Evolutionary conservation across 2,113 vertebrate genomes (phyloP).

Genomic region (Oryzias curvinotus): DNA sequence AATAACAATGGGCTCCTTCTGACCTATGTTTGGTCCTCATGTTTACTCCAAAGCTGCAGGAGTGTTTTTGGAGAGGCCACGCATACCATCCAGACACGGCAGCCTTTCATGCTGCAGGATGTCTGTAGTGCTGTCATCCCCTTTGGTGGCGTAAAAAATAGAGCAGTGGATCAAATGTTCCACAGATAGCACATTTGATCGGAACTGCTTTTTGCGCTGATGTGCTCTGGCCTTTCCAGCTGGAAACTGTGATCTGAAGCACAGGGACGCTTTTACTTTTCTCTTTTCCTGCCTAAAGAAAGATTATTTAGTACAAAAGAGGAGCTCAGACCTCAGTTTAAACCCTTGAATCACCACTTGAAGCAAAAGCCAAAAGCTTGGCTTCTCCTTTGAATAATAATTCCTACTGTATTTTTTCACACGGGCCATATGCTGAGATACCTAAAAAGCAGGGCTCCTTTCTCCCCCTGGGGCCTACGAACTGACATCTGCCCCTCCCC

Average conservation of each 20-base stretch:
- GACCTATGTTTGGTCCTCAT: conserved; percentile 15
- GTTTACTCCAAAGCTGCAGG: conserved; percentile 21
- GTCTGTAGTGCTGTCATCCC: conserved; percentile 42
- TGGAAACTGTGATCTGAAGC: no score
- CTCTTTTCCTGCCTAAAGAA: no score
- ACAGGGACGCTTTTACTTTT: no score
- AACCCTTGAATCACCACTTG: no score
- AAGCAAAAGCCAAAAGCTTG: no score
- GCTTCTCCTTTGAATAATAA: conserved; percentile 16
- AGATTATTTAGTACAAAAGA: no score
- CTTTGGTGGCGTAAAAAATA: conserved; percentile 66
- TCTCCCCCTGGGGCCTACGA: conserved; percentile 15
- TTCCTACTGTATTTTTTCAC: conserved; percentile 33
- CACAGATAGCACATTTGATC: conserved; percentile 64
- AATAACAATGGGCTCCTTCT: conserved; percentile 25
- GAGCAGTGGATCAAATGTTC: conserved; percentile 59
- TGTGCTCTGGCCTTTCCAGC: no score
- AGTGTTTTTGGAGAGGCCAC: conserved; percentile 23
- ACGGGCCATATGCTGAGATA: conserved; percentile 16
- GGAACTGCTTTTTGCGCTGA: conserved; percentile 41
- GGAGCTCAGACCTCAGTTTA: no score
- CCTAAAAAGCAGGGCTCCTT: conserved; percentile 10
- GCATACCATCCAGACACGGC: conserved; percentile 24
- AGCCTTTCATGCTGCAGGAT: conserved; percentile 1
- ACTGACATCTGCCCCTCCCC: conserved; percentile 39